Conservation (phyloP, 2,888 invertebrate species). For the Hymenopus coronatus region DNA sequence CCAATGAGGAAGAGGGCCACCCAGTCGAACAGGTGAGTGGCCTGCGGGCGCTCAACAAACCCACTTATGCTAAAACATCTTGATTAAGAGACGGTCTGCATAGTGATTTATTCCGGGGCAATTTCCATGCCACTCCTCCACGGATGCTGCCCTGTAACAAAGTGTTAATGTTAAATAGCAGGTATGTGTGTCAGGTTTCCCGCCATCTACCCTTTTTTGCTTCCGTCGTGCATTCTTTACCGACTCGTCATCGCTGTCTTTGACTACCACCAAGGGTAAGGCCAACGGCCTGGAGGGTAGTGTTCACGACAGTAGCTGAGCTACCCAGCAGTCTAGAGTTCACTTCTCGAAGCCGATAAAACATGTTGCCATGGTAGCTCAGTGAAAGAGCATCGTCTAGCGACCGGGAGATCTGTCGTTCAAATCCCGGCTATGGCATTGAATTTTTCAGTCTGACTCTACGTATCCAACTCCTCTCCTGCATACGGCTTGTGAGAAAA, state of each 20-base stretch:
- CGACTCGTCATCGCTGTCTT: not conserved
- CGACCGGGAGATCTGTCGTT: no score
- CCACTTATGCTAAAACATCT: constrained; percentile 26
- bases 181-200: not conserved
- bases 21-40: not conserved
- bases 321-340: no score
- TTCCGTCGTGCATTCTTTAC: not conserved
- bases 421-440: no score
- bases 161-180: not conserved
- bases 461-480: no score
- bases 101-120: not conserved
- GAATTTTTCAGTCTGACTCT: no score
- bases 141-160: not conserved
- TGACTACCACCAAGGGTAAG: not conserved
- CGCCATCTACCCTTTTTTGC: not conserved
- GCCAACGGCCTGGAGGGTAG: not conserved
- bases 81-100: constrained; percentile 19
- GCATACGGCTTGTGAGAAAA: no score
- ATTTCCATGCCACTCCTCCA: not conserved
- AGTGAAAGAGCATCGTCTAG: no score
- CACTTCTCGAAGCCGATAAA: no score
- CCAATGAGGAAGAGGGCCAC: not conserved
- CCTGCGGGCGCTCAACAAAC: not conserved
- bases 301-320: not conserved
- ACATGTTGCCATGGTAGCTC: no score